Evolutionary conservation across 2,113 vertebrate species (phyloP).

Genomic region (Deroptyus accipitrinus): DNA sequence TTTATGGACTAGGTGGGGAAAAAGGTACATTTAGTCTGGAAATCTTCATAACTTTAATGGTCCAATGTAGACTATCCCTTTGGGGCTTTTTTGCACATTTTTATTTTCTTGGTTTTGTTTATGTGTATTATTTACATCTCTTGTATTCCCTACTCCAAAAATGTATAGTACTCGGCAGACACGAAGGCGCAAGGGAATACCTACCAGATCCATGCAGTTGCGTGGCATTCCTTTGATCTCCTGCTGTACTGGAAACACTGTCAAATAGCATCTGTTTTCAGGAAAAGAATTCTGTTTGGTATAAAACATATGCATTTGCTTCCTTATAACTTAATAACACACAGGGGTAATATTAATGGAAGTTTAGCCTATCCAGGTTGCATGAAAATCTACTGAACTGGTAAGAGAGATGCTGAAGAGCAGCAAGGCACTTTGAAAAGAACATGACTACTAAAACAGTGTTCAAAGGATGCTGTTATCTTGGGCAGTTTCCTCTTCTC

Average conservation of each 20-base stretch:
- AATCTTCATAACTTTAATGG: slow-evolving; percentile 1
- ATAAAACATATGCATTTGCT: neutral
- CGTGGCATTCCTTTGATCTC: neutral
- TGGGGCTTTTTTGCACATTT: neutral
- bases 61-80: neutral
- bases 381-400: neutral
- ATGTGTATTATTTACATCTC: neutral
- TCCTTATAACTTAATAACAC: neutral
- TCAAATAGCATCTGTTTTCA: neutral
- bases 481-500: neutral
- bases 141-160: neutral
- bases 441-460: neutral
- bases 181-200: neutral
- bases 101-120: neutral
- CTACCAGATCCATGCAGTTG: neutral
- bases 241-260: neutral
- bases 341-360: neutral
- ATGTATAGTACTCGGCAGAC: neutral
- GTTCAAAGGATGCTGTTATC: neutral
- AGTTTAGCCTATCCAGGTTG: neutral
- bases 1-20: neutral
- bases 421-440: neutral
- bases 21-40: neutral
- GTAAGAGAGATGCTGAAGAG: neutral
- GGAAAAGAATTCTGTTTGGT: neutral